Evolutionary conservation across 2,888 invertebrate species (phyloP).

Genomic region (Cryptosula pallasiana): DNA sequence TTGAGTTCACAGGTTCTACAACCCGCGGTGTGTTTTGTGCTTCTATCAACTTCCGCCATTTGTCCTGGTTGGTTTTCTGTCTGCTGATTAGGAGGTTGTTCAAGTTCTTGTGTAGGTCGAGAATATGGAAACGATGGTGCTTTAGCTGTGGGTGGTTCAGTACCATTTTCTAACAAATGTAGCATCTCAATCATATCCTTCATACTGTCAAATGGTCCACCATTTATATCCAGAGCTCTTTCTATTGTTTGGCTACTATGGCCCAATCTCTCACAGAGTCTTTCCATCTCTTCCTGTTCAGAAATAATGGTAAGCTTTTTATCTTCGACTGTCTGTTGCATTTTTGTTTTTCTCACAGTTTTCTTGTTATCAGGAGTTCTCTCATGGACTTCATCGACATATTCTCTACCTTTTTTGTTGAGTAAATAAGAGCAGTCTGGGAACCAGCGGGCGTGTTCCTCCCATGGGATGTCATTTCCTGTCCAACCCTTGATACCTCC

Average conservation of each 20-base stretch:
- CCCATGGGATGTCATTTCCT: constrained; percentile 69
- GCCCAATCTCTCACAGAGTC: not conserved
- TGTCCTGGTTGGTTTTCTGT: not conserved
- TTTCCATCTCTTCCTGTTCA: not conserved
- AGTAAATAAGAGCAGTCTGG: constrained; percentile 10
- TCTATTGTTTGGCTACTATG: not conserved
- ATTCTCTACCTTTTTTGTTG: not conserved
- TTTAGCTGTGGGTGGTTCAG: not conserved
- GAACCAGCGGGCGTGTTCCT: constrained; percentile 16
- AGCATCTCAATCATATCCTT: not conserved
- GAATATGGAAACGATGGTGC: not conserved
- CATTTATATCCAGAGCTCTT: not conserved
- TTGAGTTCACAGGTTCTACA: not conserved
- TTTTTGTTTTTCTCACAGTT: not conserved
- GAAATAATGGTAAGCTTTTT: not conserved
- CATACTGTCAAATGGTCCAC: not conserved
- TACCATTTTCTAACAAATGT: not conserved
- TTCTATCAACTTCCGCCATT: not conserved
- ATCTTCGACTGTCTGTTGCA: not conserved
- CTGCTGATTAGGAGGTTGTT: not conserved
- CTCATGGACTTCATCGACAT: not conserved
- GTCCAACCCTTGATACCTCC: constrained; percentile 88
- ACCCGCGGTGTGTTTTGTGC: not conserved
- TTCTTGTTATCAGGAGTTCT: constrained; percentile 1
- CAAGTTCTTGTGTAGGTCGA: not conserved